Conservation (phyloP, 2,797 vertebrate genomes). For the Poeciliopsis turneri region DNA sequence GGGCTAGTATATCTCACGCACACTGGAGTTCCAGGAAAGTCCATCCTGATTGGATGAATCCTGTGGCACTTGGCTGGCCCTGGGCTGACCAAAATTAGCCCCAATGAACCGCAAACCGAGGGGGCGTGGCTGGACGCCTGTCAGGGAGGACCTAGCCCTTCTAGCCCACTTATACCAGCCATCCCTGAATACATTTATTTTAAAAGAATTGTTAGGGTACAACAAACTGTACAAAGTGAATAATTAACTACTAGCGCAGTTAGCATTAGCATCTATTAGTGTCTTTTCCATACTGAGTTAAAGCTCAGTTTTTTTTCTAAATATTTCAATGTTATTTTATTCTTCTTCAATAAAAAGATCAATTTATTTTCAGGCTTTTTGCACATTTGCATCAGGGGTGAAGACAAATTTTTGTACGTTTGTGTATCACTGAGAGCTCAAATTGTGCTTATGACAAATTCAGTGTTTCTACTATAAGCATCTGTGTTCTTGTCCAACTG, state of each 20-base stretch:
- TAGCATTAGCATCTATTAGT: background rate
- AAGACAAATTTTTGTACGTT: background rate
- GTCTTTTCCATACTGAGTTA: background rate
- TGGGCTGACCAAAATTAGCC: too few species aligned
- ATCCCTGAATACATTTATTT: background rate
- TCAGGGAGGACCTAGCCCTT: too few species aligned
- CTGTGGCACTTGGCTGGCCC: too few species aligned
- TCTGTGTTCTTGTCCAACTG: slow-evolving; percentile 26
- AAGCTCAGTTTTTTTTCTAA: background rate
- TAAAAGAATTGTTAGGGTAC: background rate
- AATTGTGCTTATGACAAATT: slow-evolving; percentile 58
- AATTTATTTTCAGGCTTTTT: background rate
- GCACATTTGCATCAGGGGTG: background rate
- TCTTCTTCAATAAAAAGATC: background rate
- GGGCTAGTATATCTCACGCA: too few species aligned
- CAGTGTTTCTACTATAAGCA: slow-evolving; percentile 46
- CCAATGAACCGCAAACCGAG: too few species aligned
- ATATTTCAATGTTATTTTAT: background rate
- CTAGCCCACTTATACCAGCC: too few species aligned
- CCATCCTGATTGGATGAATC: too few species aligned
- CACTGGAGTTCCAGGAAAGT: too few species aligned
- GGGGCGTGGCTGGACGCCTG: too few species aligned
- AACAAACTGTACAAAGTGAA: background rate
- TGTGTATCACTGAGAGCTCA: slow-evolving; percentile 72
- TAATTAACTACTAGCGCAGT: background rate